These are phyloP conservation scores for Phenganax subtilis DNA, from an alignment of 92 coral and sea anemone species.

Conservation along the genomic window DNA sequence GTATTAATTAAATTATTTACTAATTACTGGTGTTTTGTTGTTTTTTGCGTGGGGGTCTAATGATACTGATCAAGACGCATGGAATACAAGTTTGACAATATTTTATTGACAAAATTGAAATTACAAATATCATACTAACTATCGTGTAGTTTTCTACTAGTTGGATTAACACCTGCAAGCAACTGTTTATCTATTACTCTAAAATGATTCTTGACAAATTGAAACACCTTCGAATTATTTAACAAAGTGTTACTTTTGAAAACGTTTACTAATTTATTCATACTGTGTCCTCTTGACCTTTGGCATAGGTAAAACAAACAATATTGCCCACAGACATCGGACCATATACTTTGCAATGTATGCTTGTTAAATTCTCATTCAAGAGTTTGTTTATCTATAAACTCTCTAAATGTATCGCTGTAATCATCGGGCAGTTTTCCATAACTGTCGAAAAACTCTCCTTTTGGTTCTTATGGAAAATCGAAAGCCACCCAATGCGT, in stretches of 20 bases:
- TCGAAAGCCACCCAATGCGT: constrained; percentile 47
- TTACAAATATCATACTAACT: too few relatives aligned
- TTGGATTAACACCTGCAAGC: not conserved
- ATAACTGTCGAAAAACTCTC: constrained; percentile 56
- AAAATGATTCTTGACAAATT: constrained; percentile 44
- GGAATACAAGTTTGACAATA: too few relatives aligned
- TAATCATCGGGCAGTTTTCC: constrained; percentile 44
- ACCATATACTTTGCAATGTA: constrained; percentile 46
- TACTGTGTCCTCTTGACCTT: constrained; percentile 35
- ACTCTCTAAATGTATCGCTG: constrained; percentile 27
- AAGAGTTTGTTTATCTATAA: constrained; percentile 20
- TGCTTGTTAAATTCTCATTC: constrained; percentile 42
- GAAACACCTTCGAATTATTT: constrained; percentile 47
- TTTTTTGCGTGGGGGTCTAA: too few relatives aligned
- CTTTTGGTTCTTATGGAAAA: constrained; percentile 39
- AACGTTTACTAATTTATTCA: constrained; percentile 40
- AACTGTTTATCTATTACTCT: not conserved
- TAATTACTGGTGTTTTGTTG: too few relatives aligned
- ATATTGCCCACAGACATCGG: constrained; percentile 59
- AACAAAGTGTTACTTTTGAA: constrained; percentile 35
- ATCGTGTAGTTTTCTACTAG: not conserved
- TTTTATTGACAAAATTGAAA: too few relatives aligned
- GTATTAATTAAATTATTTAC: too few relatives aligned
- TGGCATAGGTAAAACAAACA: constrained; percentile 42
- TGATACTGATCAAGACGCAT: too few relatives aligned